Evolutionary conservation across 2,888 invertebrate species (phyloP).

Genomic region (Pomacea canaliculata): DNA sequence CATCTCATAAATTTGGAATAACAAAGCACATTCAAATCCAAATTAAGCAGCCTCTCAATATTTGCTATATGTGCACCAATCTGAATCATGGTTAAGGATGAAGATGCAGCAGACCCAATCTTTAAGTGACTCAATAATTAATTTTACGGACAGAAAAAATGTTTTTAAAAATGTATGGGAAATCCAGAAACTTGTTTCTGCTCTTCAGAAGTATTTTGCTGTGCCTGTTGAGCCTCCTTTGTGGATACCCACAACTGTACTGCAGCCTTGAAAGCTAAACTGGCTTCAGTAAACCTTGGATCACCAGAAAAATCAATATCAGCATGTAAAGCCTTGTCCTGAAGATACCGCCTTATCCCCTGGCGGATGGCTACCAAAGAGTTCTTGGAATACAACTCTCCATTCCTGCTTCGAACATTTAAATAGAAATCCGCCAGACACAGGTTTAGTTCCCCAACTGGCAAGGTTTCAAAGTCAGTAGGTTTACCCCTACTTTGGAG

Average conservation of each 20-base stretch:
- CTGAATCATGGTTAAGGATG: too few relatives aligned
- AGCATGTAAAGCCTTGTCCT: constrained; percentile 10
- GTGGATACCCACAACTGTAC: background rate
- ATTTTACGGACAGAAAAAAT: too few relatives aligned
- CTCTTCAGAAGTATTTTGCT: too few relatives aligned
- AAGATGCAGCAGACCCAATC: too few relatives aligned
- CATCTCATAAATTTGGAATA: too few relatives aligned
- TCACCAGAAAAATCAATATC: constrained; percentile 21
- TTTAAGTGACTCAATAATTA: too few relatives aligned
- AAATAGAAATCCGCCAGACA: constrained; percentile 18
- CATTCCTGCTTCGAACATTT: constrained; percentile 22
- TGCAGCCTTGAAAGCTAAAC: constrained; percentile 11
- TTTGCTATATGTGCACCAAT: too few relatives aligned
- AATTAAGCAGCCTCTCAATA: too few relatives aligned
- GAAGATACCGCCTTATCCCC: constrained; percentile 19
- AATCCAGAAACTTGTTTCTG: too few relatives aligned
- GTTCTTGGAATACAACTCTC: constrained; percentile 20
- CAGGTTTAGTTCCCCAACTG: constrained; percentile 9
- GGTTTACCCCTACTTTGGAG: constrained; percentile 12
- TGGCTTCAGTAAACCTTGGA: constrained; percentile 10
- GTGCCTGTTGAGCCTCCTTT: background rate
- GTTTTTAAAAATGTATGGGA: too few relatives aligned
- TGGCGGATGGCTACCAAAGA: constrained; percentile 20
- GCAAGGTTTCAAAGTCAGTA: constrained; percentile 12
- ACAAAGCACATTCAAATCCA: too few relatives aligned